Percentiles rank a stretch among this genome's conserved stretches.
Conservation (phyloP, 2,797 vertebrate species). For the Lates japonicus region DNA sequence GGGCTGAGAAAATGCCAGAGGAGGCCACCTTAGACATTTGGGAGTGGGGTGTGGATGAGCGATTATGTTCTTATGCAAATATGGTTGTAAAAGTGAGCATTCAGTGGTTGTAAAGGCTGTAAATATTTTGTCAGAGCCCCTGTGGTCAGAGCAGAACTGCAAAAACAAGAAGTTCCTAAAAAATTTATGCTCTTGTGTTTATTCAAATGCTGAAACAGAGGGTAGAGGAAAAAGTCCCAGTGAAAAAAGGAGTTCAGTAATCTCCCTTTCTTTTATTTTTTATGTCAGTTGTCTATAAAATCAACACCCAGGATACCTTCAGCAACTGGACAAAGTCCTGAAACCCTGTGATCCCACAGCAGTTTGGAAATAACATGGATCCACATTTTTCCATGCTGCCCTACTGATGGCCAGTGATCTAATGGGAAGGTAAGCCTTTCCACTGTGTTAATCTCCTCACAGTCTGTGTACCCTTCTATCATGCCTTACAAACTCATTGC, state of each 20-base stretch:
- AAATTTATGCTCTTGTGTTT: slow-evolving; percentile 20
- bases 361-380: slow-evolving; percentile 27
- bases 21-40: slow-evolving; percentile 31
- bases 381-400: slow-evolving; percentile 52
- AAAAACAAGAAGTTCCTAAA: slow-evolving; percentile 42
- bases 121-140: slow-evolving; percentile 48
- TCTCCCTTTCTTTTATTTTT: not conserved
- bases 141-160: slow-evolving; percentile 25
- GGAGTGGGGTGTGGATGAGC: slow-evolving; percentile 31
- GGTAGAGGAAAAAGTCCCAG: not conserved
- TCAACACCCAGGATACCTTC: too few species aligned
- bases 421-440: slow-evolving; percentile 55
- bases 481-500: not conserved
- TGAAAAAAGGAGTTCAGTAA: not conserved
- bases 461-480: slow-evolving; percentile 18
- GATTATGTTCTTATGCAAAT: slow-evolving; percentile 55
- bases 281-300: not conserved
- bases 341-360: slow-evolving; percentile 8
- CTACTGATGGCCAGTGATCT: too few species aligned
- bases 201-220: not conserved
- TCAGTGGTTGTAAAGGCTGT: slow-evolving; percentile 30
- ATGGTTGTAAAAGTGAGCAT: slow-evolving; percentile 48
- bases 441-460: slow-evolving; percentile 45
- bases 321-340: too few species aligned
- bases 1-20: slow-evolving; percentile 28